Conservation (phyloP, 2,113 vertebrate genomes). For the Megaleporinus macrocephalus region DNA sequence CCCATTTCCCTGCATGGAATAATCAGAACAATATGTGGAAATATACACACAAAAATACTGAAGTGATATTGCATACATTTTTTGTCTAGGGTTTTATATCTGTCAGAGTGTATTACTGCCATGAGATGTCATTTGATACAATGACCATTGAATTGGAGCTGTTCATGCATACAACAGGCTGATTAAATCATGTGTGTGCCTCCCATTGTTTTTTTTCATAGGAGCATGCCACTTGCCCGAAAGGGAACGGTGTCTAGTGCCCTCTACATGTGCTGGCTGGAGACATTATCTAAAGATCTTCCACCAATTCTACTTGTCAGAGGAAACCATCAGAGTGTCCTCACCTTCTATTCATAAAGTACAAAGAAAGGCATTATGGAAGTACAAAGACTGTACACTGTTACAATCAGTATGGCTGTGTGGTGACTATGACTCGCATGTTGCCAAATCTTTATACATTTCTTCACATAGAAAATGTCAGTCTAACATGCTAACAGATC, state of each 20-base stretch:
- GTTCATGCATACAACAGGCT: not conserved
- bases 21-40: not conserved
- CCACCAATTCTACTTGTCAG: constrained; percentile 93
- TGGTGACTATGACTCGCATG: not conserved
- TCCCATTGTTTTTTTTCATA: constrained; percentile 57
- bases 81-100: not conserved
- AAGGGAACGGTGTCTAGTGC: constrained; percentile 95
- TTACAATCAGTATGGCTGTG: constrained; percentile 33
- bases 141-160: not conserved
- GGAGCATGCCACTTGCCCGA: constrained; percentile 94
- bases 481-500: not conserved
- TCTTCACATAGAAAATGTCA: constrained; percentile 10
- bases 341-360: constrained; percentile 95
- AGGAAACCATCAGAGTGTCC: constrained; percentile 97
- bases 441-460: constrained; percentile 10
- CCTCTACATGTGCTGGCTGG: constrained; percentile 97
- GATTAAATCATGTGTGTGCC: not conserved
- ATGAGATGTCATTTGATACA: not conserved
- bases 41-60: too few species aligned
- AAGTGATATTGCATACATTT: too few species aligned
- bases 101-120: not conserved
- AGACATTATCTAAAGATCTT: constrained; percentile 89
- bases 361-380: constrained; percentile 9
- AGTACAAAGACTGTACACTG: constrained; percentile 39
- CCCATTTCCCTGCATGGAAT: not conserved